Percentiles rank a stretch among this genome's conserved stretches.
Evolutionary conservation across 1,140 invertebrate genomes (phyloP).

Genomic region (Drosophila sp.): DNA sequence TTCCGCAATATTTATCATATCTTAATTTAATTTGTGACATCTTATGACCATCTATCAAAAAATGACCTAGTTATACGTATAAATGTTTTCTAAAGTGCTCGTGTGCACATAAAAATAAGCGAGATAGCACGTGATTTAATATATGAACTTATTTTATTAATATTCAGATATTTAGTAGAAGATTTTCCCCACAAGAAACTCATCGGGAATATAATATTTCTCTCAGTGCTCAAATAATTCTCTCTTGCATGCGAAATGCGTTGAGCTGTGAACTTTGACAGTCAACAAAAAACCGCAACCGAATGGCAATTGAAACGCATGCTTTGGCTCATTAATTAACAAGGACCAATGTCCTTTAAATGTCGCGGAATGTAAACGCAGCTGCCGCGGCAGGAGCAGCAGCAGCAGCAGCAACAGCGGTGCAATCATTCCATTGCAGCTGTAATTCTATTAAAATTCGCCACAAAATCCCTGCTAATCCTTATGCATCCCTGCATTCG

Average conservation of each 20-base stretch:
- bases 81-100: too few relatives aligned
- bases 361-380: conserved; percentile 1
- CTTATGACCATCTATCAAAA: too few relatives aligned
- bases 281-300: background rate
- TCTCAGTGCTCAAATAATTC: background rate
- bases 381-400: background rate
- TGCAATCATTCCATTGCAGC: conserved; percentile 32
- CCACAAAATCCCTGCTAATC: conserved; percentile 68
- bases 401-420: background rate
- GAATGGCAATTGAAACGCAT: conserved; percentile 30
- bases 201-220: background rate
- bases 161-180: too few relatives aligned
- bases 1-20: too few relatives aligned
- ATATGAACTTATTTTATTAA: too few relatives aligned
- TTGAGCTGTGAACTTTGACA: conserved; percentile 5
- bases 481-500: conserved; percentile 47
- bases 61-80: too few relatives aligned
- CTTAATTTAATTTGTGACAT: too few relatives aligned
- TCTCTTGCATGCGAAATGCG: background rate
- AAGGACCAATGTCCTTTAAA: conserved; percentile 13
- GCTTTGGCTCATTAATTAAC: conserved; percentile 56
- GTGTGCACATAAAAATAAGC: too few relatives aligned
- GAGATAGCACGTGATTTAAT: too few relatives aligned
- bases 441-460: conserved; percentile 71
- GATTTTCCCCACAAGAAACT: too few relatives aligned